Evolutionary conservation across 2,888 invertebrate genomes (phyloP), one percentile per base, ranked within the genome.

Genomic region (Cyclophora albipunctata): DNA sequence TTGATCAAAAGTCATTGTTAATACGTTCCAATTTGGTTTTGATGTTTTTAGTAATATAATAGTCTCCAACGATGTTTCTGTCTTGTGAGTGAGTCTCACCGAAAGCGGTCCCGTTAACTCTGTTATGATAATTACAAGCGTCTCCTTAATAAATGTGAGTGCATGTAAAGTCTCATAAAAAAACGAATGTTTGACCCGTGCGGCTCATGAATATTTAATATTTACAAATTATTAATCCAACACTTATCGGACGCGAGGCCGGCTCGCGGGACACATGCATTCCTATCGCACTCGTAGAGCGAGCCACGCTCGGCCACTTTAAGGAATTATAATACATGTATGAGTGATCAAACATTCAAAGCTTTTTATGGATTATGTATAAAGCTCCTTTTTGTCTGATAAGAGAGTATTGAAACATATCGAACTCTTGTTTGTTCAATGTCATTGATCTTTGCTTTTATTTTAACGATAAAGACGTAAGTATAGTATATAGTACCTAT

Each of bases 201-300:
- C 78, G 61, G 50, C 82, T 87, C 85, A 86, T 87, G 86, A 86
- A 87, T 86, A 87, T 86, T 80, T 84, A 86, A 85, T 86, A 85
- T 86, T 85, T 81, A 86, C 84, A 86, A 84, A 84, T 86, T 87
- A 85, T 86, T 84, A 84, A 84, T 85, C 84, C 85, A 81, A 82
- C 81, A 82, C 80, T 81, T 81, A 81, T 81, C 77, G 77, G 46
- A 48, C 47, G 56, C 63, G 62, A 60, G 59, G 64, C 67, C 62
- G 70, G 54, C 33, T 43, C 43, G 37, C 33, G 2, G n/a, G n/a
- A 43, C 47, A 54, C 34, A 51, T 54, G 71, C 81, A 83, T 84
- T 81, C 80, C 73, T 66, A 54, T 55, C 43, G 43, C 20, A 42
- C 20, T 58, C 67, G 76, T 80, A 75, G 69, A 64, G 62, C 55